Base-by-base conservation (phyloP, 2,888 invertebrate species). In the Meta bourneti region DNA sequence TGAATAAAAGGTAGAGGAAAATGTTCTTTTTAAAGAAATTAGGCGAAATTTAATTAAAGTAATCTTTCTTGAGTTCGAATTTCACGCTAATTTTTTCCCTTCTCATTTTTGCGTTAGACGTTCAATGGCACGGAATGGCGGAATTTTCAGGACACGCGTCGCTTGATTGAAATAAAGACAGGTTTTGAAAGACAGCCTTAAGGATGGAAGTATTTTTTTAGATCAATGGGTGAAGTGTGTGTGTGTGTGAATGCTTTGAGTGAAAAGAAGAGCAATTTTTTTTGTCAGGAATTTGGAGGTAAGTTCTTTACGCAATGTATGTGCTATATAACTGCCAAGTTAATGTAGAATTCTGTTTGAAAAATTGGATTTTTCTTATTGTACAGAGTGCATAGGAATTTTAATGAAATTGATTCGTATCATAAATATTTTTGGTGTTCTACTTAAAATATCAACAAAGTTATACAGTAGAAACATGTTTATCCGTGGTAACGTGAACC, bases 11-110 rank as follows among this genome's bases (percentile, higher is more conserved):
- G 6, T 48, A 7, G 19, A n/a, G 49, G 71, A 51, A 71, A 52
- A 71, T 19, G 6, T 51, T 52, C 71, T n/a, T 52, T n/a, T 0
- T 0, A 82, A 52, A 71, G 51, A 71, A 83, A 83, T 83, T 82
- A 82, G 71, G 48, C 20, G 72, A 52, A 82, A 82, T 72, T 82
- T 82, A 83, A 83, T 83, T 83, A 83, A 83, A 74, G 82, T 51
- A 71, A 71, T 82, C 34, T 84, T 84, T 74, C 83, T 49, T 34
- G 72, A 52, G 19, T 83, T 83, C 74, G 9, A 54, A 20, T 79
- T 79, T 79, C 54, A 49, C 19, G 19, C 51, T 78, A 78, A 52
- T 51, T 52, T 52, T 61, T 61, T 61, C 16, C 8, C 16, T 61
- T 34, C 34, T 34, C 1, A 1, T 34, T 34, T 34, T 34, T 9